Evolutionary conservation across 92 coral and sea anemone genomes (phyloP).

Genomic region (Bergia puertoricense): DNA sequence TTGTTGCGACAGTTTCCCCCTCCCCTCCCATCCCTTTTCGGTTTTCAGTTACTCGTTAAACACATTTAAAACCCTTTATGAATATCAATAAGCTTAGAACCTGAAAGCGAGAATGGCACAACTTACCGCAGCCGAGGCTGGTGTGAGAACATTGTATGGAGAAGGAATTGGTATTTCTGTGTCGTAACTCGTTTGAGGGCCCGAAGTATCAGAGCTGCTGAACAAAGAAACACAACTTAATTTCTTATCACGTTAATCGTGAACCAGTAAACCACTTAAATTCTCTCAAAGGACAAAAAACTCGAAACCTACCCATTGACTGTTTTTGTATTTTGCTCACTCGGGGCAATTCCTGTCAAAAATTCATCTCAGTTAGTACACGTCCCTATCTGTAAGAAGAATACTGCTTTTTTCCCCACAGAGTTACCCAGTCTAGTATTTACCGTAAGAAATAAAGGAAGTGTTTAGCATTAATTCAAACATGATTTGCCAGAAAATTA

Average conservation of each 20-base stretch:
- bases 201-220: slow-evolving; percentile 29
- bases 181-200: slow-evolving; percentile 68
- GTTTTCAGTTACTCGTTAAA: not conserved
- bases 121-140: slow-evolving; percentile 60
- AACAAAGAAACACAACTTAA: not conserved
- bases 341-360: not conserved
- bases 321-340: slow-evolving; percentile 18
- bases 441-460: too few relatives aligned
- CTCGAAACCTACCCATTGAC: slow-evolving; percentile 17
- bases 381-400: too few relatives aligned
- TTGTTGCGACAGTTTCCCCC: too few relatives aligned
- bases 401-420: too few relatives aligned
- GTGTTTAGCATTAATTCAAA: too few relatives aligned
- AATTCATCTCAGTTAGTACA: not conserved
- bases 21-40: too few relatives aligned
- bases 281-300: not conserved
- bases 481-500: too few relatives aligned
- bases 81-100: too few relatives aligned
- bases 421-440: too few relatives aligned
- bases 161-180: slow-evolving; percentile 74
- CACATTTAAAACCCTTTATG: too few relatives aligned
- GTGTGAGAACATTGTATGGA: slow-evolving; percentile 62
- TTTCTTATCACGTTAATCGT: not conserved
- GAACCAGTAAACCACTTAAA: not conserved
- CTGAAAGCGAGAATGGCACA: not conserved